A percentile compares a stretch with the other conserved stretches of the same genome.
Conservation (phyloP, 2,797 vertebrate species). For the Mus caroli region DNA sequence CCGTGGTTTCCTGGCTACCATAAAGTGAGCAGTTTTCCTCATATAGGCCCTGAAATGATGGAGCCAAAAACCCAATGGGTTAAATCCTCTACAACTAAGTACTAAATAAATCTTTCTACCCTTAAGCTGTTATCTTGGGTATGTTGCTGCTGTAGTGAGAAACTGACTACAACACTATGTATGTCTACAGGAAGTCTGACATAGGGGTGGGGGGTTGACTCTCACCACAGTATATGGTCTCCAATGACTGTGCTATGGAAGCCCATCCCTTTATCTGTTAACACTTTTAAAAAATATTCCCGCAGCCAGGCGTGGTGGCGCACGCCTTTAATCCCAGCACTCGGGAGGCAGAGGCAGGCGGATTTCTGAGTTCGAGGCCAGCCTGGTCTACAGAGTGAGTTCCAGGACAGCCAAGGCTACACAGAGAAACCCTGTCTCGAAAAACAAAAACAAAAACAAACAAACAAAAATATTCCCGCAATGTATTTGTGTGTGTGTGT, state of each 20-base stretch:
- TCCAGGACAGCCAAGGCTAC: too few relatives aligned
- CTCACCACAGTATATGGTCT: neutral
- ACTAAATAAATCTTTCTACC: neutral
- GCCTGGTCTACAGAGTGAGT: too few relatives aligned
- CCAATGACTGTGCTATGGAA: neutral
- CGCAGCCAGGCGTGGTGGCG: too few relatives aligned
- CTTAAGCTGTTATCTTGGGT: neutral
- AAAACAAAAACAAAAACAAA: too few relatives aligned
- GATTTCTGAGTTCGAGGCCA: too few relatives aligned
- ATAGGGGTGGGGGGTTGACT: neutral
- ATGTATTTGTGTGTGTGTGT: neutral
- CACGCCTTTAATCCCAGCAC: too few relatives aligned
- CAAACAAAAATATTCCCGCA: slow-evolving; percentile 43
- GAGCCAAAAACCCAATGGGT: neutral
- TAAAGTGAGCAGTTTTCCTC: neutral
- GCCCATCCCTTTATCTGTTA: neutral
- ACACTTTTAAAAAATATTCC: slow-evolving; percentile 50
- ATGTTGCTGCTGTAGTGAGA: neutral
- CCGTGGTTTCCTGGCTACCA: neutral
- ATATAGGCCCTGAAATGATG: too few relatives aligned
- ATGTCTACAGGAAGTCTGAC: neutral
- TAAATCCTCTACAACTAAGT: neutral
- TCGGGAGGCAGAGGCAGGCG: too few relatives aligned
- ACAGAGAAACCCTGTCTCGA: too few relatives aligned
- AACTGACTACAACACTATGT: neutral